Percentiles rank a stretch among this genome's conserved stretches.
Conservation (phyloP, 2,797 vertebrate species). For the Pseudochirops cupreus region DNA sequence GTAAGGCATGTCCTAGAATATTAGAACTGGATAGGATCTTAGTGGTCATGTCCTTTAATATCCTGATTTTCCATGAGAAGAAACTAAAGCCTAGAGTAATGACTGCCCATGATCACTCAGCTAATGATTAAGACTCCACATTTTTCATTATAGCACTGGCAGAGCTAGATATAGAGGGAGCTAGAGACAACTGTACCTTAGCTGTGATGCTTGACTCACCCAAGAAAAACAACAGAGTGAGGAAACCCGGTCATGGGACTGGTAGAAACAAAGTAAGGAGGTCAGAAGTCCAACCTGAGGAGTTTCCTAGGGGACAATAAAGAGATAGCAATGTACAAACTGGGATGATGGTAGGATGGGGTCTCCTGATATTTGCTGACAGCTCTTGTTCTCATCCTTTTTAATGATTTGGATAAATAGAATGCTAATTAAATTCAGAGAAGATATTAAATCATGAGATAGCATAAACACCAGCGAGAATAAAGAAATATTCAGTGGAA, state of each 20-base stretch:
- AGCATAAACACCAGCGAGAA: constrained; percentile 30
- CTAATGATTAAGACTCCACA: background rate
- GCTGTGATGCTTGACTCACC: background rate
- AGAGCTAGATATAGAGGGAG: background rate
- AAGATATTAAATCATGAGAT: constrained; percentile 56
- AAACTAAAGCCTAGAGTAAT: background rate
- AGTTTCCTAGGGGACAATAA: background rate
- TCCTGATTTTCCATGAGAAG: background rate
- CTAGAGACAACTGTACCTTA: background rate
- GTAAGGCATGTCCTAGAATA: background rate
- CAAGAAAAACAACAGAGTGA: background rate
- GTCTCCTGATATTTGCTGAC: background rate
- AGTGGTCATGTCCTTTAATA: background rate
- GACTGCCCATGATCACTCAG: background rate
- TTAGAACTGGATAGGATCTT: background rate
- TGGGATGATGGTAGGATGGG: background rate
- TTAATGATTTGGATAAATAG: constrained; percentile 43
- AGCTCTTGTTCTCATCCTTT: constrained; percentile 12
- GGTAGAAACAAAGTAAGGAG: no score
- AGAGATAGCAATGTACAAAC: no score
- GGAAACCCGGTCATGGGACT: background rate
- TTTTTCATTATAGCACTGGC: background rate
- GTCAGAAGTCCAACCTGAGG: background rate
- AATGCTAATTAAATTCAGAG: constrained; percentile 61
- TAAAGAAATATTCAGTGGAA: background rate